Conservation (phyloP, 2,888 invertebrate species). For the Isoperla grammatica region DNA sequence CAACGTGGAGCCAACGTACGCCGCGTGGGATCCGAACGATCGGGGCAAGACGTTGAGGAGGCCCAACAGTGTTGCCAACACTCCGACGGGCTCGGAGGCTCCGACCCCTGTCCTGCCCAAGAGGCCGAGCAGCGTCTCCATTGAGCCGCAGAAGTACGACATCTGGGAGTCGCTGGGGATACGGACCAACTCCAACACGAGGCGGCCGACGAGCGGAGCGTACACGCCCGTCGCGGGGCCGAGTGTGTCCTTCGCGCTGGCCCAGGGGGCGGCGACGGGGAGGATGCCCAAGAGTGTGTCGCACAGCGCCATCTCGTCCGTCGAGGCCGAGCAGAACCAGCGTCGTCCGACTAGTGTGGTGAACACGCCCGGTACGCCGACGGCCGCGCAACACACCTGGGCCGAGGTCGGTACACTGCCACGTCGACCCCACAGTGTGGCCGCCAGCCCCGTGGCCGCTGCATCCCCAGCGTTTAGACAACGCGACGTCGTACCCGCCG, state of each 20-base stretch:
- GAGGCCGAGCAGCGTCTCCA: neutral
- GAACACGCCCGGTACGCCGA: slow-evolving; percentile 40
- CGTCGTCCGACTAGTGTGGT: slow-evolving; percentile 39
- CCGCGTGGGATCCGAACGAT: neutral
- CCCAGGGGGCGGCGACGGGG: neutral
- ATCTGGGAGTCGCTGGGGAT: slow-evolving; percentile 7
- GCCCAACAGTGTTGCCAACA: slow-evolving; percentile 6
- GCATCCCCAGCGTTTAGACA: slow-evolving; percentile 30
- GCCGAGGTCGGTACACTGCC: slow-evolving; percentile 39
- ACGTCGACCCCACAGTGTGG: slow-evolving; percentile 58
- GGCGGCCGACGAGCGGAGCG: neutral
- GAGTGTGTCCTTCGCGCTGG: too few species aligned
- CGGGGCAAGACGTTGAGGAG: neutral
- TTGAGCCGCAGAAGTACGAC: slow-evolving; percentile 7
- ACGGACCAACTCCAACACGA: too few species aligned
- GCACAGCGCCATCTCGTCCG: slow-evolving; percentile 17
- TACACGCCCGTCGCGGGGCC: neutral
- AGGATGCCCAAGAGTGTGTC: slow-evolving; percentile 23
- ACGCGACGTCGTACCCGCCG: slow-evolving; percentile 31
- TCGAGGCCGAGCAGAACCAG: slow-evolving; percentile 9
- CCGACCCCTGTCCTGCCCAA: neutral
- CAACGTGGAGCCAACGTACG: too few species aligned
- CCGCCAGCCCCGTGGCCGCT: slow-evolving; percentile 43
- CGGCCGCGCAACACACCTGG: slow-evolving; percentile 32
- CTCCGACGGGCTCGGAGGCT: neutral